A percentile compares a stretch with the other conserved stretches of the same genome.
phyloP scores from a whole-genome alignment of 2,113 vertebrate genomes.

The Aptenodytes forsteri region DNA sequence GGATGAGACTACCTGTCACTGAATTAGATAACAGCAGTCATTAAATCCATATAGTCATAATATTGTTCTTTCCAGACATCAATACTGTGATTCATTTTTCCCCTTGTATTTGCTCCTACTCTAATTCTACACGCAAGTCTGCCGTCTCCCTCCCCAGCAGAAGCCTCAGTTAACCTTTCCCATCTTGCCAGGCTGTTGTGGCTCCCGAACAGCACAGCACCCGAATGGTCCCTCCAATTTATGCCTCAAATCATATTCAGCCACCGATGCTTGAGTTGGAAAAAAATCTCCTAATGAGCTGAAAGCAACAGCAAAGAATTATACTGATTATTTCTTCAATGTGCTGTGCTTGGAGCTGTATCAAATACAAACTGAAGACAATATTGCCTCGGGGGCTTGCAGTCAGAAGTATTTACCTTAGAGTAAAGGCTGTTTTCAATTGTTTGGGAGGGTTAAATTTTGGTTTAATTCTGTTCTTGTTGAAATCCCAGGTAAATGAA shows the following conservation, averaged over 20 bases:
- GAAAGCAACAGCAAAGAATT: neutral
- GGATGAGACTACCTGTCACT: slow-evolving; percentile 36
- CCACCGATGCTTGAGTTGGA: neutral
- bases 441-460: neutral
- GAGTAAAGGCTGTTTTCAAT: neutral
- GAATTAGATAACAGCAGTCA: slow-evolving; percentile 17
- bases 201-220: neutral
- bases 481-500: neutral
- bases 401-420: neutral
- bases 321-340: neutral
- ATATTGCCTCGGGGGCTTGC: neutral
- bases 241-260: neutral
- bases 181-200: neutral
- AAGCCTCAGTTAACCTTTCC: neutral
- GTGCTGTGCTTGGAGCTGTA: neutral
- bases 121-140: neutral
- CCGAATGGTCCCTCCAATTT: accelerated
- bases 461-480: neutral
- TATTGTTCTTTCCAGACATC: slow-evolving; percentile 30
- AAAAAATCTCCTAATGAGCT: neutral
- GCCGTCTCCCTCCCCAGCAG: neutral
- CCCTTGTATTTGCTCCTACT: neutral
- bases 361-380: neutral
- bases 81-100: slow-evolving; percentile 8
- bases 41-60: slow-evolving; percentile 21